phyloP scores from a whole-genome alignment of 2,888 invertebrate genomes.

The Dynastes tityus region DNA sequence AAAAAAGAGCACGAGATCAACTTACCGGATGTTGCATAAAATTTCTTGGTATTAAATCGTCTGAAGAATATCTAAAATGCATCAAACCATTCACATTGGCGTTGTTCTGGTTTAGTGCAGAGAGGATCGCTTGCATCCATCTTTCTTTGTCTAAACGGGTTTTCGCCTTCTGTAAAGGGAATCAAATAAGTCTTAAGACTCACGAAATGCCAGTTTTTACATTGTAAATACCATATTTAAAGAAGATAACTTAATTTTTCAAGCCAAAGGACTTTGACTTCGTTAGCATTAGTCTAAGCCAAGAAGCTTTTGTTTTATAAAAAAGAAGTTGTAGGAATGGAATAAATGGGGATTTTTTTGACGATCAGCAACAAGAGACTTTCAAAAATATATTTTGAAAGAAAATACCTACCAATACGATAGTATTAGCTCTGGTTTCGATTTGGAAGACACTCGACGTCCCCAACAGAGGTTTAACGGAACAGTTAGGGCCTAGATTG shows the following conservation, averaged over 20 bases:
- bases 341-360: too few species aligned
- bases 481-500: conserved; percentile 71
- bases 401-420: conserved; percentile 68
- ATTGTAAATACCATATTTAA: too few species aligned
- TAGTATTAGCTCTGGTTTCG: conserved; percentile 69
- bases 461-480: conserved; percentile 66
- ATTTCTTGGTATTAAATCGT: conserved; percentile 59
- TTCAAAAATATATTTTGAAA: neutral
- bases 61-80: conserved; percentile 69
- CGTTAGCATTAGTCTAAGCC: too few species aligned
- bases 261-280: too few species aligned
- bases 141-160: conserved; percentile 70
- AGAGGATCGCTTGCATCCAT: conserved; percentile 72
- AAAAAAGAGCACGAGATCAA: too few species aligned
- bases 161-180: conserved; percentile 62
- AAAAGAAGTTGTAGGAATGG: conserved; percentile 1
- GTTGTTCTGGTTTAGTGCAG: conserved; percentile 66
- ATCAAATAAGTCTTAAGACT: too few species aligned
- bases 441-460: conserved; percentile 68
- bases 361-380: too few species aligned
- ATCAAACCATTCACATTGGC: conserved; percentile 60
- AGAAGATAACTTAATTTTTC: too few species aligned
- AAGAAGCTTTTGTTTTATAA: neutral
- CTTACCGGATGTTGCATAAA: neutral
- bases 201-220: too few species aligned